Base-by-base conservation (phyloP, 1,140 invertebrate species). In the Zaprionus camerounensis region DNA sequence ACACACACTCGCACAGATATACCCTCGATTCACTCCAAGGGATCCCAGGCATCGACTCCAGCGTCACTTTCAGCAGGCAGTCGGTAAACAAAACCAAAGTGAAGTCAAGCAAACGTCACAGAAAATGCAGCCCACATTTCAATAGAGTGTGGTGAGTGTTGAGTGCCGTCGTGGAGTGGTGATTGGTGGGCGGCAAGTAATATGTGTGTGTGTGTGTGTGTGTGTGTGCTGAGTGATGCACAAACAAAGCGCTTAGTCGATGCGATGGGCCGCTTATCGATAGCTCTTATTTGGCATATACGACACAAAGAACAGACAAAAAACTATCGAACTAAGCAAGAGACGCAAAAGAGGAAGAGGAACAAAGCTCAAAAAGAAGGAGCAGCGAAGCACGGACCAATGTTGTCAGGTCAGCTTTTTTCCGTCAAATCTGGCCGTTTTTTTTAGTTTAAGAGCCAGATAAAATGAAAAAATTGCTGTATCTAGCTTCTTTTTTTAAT, bases 1-100 rank as follows among this genome's bases (percentile, higher is more conserved):
- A 26, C 24, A 51, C 5, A 9, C 20, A 59, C 65, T 24, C 31
- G 3, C 31, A 9, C 31, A 34, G 31, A 34, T 34, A 34, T 34
- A 34, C 9, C 31, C 31, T 11, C 31, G 9, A 34, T 34, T 51
- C 24, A 55, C 56, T 12, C 9, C 12, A 51, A 49, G 44, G 5
- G 38, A 44, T 59, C 24, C 36, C 28, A n/a, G 31, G 22, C 36
- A 58, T 38, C 38, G 55, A 56, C 57, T 58, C 3, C 53, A n/a
- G 38, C 41, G 36, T 64, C 73, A 71, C 55, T 51, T 75, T 51
- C 55, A 64, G 38, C 59, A 71, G 68, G 24, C 68, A 56, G 24
- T 46, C 12, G 53, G 59, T 64, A 75, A 75, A 75, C 67, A 71
- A 62, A 71, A 31, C 59, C 62, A 64, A 76, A 76, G 62, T 41